These are phyloP conservation scores for Drymonia ruficornis DNA, from an alignment of 2,888 invertebrate genomes.

Conservation along the genomic window DNA sequence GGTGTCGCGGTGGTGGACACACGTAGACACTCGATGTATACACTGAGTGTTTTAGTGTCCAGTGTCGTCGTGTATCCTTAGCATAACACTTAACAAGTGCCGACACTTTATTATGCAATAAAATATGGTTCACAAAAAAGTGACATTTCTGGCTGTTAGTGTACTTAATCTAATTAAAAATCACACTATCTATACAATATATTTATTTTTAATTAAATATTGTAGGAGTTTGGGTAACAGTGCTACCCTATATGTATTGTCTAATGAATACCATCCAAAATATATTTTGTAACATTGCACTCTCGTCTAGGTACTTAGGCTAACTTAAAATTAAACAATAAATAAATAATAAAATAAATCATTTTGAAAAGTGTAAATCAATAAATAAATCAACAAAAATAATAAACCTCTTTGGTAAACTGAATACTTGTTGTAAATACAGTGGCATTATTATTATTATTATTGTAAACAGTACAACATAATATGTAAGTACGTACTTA, in stretches of 20 bases:
- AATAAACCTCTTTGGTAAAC: slow-evolving; percentile 45
- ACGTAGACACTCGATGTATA: no score
- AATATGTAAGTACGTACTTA: not conserved
- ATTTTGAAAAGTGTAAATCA: slow-evolving; percentile 35
- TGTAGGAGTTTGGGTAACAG: not conserved
- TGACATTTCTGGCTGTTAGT: no score
- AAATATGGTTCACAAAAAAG: no score
- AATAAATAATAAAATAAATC: slow-evolving; percentile 38
- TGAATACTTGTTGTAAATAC: slow-evolving; percentile 30
- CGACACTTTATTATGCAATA: no score
- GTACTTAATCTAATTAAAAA: no score
- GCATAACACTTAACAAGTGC: no score
- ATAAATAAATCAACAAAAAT: slow-evolving; percentile 40
- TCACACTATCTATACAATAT: no score
- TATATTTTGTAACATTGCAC: slow-evolving; percentile 29
- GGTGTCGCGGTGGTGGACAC: no score
- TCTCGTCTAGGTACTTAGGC: slow-evolving; percentile 31
- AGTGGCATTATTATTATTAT: slow-evolving; percentile 16
- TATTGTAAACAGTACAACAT: not conserved
- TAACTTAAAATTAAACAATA: slow-evolving; percentile 33
- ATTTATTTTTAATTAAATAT: slow-evolving; percentile 11
- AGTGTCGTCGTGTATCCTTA: no score
- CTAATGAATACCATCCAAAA: not conserved
- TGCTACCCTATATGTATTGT: not conserved
- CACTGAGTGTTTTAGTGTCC: no score